Conservation (phyloP, 2,888 invertebrate genomes). For the Tipula helvola region DNA sequence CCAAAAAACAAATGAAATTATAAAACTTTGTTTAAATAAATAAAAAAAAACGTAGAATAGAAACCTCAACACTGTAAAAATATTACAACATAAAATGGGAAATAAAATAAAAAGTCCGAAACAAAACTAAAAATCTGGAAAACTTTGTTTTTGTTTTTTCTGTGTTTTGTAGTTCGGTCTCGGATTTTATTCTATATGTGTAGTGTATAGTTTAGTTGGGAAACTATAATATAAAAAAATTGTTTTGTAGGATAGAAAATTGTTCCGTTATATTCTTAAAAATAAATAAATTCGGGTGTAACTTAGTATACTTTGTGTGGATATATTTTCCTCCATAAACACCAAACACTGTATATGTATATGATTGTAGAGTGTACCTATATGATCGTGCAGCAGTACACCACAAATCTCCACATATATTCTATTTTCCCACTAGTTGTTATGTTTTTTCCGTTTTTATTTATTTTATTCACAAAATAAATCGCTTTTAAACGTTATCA, state of each 20-base stretch:
- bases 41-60: background rate
- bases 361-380: background rate
- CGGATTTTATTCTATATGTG: background rate
- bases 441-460: background rate
- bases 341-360: background rate
- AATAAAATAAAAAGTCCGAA: background rate
- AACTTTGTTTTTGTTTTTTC: background rate
- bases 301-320: background rate
- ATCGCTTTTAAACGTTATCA: background rate
- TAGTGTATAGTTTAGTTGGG: background rate
- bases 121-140: background rate
- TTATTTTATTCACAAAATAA: background rate
- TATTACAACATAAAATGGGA: background rate
- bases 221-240: background rate
- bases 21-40: background rate
- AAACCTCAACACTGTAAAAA: background rate
- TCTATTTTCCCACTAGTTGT: background rate
- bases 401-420: background rate
- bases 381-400: background rate
- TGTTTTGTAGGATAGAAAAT: background rate
- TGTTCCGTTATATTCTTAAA: background rate
- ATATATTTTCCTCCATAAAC: background rate
- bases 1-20: background rate
- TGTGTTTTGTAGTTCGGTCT: background rate
- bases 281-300: background rate